Conservation (phyloP, 2,888 invertebrate species). For the Shargacucullia verbasci region DNA sequence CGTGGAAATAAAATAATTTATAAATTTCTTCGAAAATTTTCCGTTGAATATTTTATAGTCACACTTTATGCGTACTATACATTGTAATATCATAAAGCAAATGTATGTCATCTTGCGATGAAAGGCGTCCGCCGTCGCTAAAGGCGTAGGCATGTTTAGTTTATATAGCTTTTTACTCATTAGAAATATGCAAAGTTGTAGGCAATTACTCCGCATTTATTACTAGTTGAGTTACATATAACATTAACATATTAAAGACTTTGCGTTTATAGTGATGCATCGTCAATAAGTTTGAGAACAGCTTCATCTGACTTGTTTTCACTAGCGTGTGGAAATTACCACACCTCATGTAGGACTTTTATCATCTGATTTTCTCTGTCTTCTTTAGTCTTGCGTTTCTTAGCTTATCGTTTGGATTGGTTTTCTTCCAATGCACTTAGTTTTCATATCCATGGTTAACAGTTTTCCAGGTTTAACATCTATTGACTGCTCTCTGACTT, state of each 20-base stretch:
- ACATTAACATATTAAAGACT: conserved; percentile 37
- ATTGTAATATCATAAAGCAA: conserved; percentile 31
- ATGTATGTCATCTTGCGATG: conserved; percentile 40
- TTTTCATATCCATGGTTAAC: too few relatives aligned
- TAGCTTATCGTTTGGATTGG: too few relatives aligned
- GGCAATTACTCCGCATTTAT: conserved; percentile 43
- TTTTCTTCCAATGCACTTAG: too few relatives aligned
- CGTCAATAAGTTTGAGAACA: conserved; percentile 21
- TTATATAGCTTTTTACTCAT: conserved; percentile 27
- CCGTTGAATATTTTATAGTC: conserved; percentile 22
- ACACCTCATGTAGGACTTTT: conserved; percentile 5
- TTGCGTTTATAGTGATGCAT: conserved; percentile 21
- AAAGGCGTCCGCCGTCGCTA: conserved; percentile 23
- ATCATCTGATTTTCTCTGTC: conserved; percentile 11
- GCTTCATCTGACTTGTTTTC: conserved; percentile 26
- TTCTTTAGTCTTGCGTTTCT: neutral
- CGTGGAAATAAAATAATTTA: conserved; percentile 7
- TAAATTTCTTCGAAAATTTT: conserved; percentile 2
- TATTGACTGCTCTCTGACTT: too few relatives aligned
- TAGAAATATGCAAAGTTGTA: conserved; percentile 38
- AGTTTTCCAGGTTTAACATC: too few relatives aligned
- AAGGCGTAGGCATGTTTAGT: conserved; percentile 20
- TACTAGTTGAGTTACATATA: conserved; percentile 29
- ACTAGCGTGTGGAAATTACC: conserved; percentile 22
- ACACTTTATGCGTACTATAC: conserved; percentile 12